Evolutionary conservation across 2,113 vertebrate species (phyloP), one percentile per base, ranked within the genome.

Genomic region (Gambusia affinis): DNA sequence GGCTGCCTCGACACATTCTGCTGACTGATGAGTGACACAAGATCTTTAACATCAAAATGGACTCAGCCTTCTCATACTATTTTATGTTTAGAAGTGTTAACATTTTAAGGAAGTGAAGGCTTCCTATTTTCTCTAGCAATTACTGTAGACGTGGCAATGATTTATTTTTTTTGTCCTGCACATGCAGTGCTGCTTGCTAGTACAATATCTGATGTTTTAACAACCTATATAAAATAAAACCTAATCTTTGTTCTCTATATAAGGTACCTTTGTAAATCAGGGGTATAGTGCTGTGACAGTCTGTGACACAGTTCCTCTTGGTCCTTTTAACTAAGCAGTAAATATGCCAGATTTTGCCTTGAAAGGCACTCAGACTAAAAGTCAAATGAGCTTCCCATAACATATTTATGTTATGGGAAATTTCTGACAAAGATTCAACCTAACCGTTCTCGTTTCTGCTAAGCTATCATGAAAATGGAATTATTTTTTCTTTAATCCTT

Each of bases 381-480:
- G 42, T 65, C 70, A 80, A 85, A 85, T 76, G n/a, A 84, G 62
- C 68, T 79, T 76, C 69, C 78, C 30, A 35, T 85, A 70, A 66
- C 39, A n/a, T 83, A 37, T 10, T 85, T 27, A 27, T 27, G 27
- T 27, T 27, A 27, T 27, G 27, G 85, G 74, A 87, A 85, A 4
- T 60, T 63, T 28, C 12, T 22, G 22, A 69, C 27, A 67, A 67
- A 82, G 77, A 17, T 8, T 54, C 15, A 54, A 77, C 85, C 68
- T 24, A 35, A 39, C 47, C 66, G 15, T 39, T 69, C 61, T 19
- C 28, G 30, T 29, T 7, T 47, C 27, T 8, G 64, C 62, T 73
- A 65, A 74, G 22, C 62, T 24, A 64, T 60, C 4, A 22, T 57
- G 51, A 57, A 57, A 22, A 8, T 57, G 6, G 24, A 10, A 12